Evolutionary conservation across 1,140 invertebrate genomes (phyloP).

Genomic region (Drosophila elegans): DNA sequence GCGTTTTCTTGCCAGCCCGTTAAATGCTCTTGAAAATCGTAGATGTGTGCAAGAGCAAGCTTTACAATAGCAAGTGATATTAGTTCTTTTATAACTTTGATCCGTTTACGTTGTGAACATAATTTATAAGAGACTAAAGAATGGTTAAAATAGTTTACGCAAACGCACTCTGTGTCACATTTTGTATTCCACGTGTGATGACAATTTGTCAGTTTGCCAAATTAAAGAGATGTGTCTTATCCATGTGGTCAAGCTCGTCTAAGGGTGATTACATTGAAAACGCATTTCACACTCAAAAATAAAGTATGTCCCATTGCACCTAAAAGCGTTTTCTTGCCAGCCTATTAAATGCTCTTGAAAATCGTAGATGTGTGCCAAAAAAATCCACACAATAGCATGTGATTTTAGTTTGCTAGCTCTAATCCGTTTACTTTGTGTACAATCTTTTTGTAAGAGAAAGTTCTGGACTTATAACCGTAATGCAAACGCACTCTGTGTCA

Average conservation of each 20-base stretch:
- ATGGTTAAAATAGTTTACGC: conserved; percentile 13
- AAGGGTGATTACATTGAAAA: conserved; percentile 56
- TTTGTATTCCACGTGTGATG: conserved; percentile 51
- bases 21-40: conserved; percentile 71
- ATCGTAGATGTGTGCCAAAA: conserved; percentile 75
- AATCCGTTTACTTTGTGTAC: conserved; percentile 52
- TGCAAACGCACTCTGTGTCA: conserved; percentile 77
- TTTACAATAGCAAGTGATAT: conserved; percentile 47
- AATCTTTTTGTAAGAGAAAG: background rate
- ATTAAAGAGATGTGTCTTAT: conserved; percentile 62
- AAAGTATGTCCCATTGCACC: conserved; percentile 29
- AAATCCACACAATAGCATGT: conserved; percentile 48
- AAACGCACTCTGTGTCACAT: conserved; percentile 79
- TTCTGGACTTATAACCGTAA: background rate
- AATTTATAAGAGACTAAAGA: background rate
- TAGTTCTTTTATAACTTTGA: conserved; percentile 8
- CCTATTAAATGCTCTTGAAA: conserved; percentile 66
- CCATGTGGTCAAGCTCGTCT: conserved; percentile 45
- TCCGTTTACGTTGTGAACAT: conserved; percentile 51
- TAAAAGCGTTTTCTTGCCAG: conserved; percentile 78
- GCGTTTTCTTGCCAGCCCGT: conserved; percentile 67
- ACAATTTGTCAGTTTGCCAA: conserved; percentile 78
- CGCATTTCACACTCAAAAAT: conserved; percentile 32
- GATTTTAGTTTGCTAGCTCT: conserved; percentile 30
- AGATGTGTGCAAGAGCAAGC: conserved; percentile 62